Evolutionary conservation across 2,888 invertebrate genomes (phyloP), one percentile per base, ranked within the genome.

Genomic region (Prosapia bicincta): DNA sequence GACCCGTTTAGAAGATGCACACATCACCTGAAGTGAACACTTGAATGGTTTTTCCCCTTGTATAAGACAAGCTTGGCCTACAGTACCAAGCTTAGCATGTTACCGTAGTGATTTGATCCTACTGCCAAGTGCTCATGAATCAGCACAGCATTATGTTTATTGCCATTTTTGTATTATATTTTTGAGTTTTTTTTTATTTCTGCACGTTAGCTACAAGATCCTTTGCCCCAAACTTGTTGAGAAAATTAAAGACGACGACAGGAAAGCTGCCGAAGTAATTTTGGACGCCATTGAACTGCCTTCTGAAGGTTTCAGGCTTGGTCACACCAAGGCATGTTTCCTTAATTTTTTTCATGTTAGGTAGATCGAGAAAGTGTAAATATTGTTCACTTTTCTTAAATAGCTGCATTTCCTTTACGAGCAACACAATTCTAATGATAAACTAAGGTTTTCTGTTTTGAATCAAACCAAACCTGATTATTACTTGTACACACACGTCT

Each of bases 251-350:
- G 72, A 78, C 24, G 82, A 82, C 38, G 72, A 77, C 84, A 93
- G 93, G 90, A 94, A 96, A 87, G 89, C 91, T 84, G 94, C 95
- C 79, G 90, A 89, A 85, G 87, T 91, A 84, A 92, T 98, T 87
- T 90, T 96, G 89, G 93, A 94, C 76, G 88, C 90, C 80, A 91
- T 93, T 81, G 92, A 91, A 85, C 91, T 99, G 87, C 95, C 94
- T 86, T 87, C 91, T 81, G 97, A 98, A 87, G 92, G 94, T 85
- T 99, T 93, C 89, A 95, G 97, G 90, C 91, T 97, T 86, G 99
- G 99, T 90, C 94, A 95, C 89, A 98, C 98, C 88, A 99, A 99
- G 94, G 98, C 98, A 93, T 91, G 94, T 92, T 83, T 54, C 13
- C 10, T 20, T 54, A 1, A 10, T 54, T 54, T 54, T 13, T 54